Base-by-base conservation (phyloP, 2,888 invertebrate species). In the Agapostemon virescens region DNA sequence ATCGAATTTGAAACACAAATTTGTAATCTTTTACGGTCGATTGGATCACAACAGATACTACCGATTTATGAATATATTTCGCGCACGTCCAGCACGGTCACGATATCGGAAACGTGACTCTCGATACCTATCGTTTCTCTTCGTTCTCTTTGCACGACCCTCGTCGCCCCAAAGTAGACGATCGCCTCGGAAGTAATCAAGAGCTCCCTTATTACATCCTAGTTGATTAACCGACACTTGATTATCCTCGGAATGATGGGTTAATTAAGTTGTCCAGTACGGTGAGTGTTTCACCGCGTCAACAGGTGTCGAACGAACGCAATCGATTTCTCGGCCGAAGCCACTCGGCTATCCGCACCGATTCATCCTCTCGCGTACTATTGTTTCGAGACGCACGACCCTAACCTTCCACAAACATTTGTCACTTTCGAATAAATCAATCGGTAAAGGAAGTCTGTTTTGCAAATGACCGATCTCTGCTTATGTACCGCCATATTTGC, bases 171-270 rank as follows among this genome's bases (percentile, higher is more conserved):
- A 73, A 49, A 52, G 64, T 63, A 52, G 64, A 67, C 66, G 72
- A 81, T 72, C 68, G 49, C 40, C 67, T 76, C 70, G 79, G 73
- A 82, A 83, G 83, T 83, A 79, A 83, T 82, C 61, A 75, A 83
- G 79, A 68, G 70, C 75, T n/a, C 75, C 45, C 67, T 82, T 66
- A 71, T 79, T 76, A 82, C 76, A 67, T 79, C 73, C 73, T 71
- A 63, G 72, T 69, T 69, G 82, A 71, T 78, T 77, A 78, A 72
- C 75, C 55, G 83, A 69, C 73, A 49, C 79, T 79, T 64, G 79
- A 83, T 83, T 79, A 82, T 82, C 73, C 82, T 55, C 17, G 30
- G 67, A 61, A 68, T 69, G 79, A 75, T 64, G 73, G 73, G 82
- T 82, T 83, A 83, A 82, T 83, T 82, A 82, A 78, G 78, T 75